phyloP scores from a whole-genome alignment of 1,140 invertebrate genomes.

The Aphaenogaster floridana region DNA sequence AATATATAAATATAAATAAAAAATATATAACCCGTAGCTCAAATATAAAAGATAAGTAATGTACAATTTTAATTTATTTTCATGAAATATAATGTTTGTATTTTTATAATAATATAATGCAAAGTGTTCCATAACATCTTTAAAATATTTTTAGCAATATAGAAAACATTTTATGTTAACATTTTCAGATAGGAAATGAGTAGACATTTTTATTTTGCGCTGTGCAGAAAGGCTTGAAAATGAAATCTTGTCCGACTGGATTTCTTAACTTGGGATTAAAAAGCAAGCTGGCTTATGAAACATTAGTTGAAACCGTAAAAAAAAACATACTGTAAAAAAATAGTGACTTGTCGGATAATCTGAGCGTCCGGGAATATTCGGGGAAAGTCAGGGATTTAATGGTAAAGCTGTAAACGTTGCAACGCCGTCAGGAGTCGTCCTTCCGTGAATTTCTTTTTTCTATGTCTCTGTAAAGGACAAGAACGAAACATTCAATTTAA shows the following conservation, averaged over 20 bases:
- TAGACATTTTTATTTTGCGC: neutral
- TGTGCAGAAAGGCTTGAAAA: neutral
- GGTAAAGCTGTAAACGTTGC: neutral
- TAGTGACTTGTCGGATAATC: neutral
- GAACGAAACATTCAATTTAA: neutral
- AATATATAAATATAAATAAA: neutral
- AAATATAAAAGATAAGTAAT: neutral
- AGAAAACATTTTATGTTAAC: neutral
- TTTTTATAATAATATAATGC: neutral
- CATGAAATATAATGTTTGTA: neutral
- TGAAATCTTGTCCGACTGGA: neutral
- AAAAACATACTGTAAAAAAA: neutral
- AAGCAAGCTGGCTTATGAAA: neutral
- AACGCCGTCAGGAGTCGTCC: neutral
- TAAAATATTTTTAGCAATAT: neutral
- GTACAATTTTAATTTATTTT: neutral
- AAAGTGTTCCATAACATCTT: neutral
- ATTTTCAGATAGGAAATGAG: neutral
- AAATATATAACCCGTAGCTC: neutral
- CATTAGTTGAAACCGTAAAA: neutral
- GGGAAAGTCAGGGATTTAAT: neutral
- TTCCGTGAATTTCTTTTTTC: neutral
- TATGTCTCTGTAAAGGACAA: neutral
- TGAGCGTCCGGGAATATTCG: constrained; percentile 9
- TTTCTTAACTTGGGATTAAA: neutral